phyloP scores from a whole-genome alignment of 2,113 vertebrate genomes.

The Neopipo cinnamomea region DNA sequence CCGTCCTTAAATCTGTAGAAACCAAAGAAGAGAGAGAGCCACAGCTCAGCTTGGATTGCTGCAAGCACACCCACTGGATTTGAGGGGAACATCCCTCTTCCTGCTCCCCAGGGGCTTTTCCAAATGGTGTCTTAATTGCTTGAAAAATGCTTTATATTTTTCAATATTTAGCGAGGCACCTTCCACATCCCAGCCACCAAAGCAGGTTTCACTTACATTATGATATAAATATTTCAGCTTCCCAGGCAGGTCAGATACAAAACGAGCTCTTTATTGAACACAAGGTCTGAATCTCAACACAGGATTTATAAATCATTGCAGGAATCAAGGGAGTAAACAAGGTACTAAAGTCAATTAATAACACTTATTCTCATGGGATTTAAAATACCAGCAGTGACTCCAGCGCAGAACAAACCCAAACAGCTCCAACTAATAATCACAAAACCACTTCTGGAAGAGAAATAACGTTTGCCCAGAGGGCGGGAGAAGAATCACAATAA shows the following conservation, averaged over 20 bases:
- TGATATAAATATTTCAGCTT: background rate
- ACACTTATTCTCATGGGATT: background rate
- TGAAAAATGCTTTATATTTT: background rate
- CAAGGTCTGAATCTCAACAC: background rate
- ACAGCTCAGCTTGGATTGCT: background rate
- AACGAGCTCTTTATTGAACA: constrained; percentile 9
- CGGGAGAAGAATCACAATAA: background rate
- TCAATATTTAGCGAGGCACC: background rate
- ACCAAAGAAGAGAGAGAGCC: background rate
- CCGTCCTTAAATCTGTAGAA: background rate
- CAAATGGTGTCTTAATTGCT: background rate
- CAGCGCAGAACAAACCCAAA: background rate
- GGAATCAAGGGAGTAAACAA: background rate
- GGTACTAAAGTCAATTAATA: background rate
- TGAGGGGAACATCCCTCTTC: background rate
- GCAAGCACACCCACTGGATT: background rate
- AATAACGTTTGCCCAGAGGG: background rate
- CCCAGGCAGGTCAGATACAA: background rate
- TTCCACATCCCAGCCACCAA: background rate
- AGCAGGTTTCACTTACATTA: background rate
- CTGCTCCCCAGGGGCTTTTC: background rate
- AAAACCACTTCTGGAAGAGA: background rate
- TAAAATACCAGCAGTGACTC: background rate
- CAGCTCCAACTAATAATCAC: background rate
- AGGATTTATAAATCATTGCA: background rate